phyloP scores from a whole-genome alignment of 2,797 vertebrate genomes.

The Notamacropus eugenii region DNA sequence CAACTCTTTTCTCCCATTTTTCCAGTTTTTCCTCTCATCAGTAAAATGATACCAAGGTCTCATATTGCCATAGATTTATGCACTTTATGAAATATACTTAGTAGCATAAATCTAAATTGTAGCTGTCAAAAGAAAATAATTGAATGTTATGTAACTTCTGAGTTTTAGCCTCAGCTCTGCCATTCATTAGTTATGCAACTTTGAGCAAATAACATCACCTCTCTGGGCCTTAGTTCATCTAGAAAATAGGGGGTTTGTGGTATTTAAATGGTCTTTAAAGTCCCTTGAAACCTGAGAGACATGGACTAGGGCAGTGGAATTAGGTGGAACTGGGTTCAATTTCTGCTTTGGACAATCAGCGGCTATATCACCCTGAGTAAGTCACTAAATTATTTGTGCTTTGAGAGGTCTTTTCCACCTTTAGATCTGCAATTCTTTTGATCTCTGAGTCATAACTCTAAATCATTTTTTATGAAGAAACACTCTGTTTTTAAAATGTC shows the following conservation, averaged over 20 bases:
- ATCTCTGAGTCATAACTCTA: neutral
- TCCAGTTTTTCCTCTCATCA: constrained; percentile 15
- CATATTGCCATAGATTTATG: constrained; percentile 20
- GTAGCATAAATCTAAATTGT: constrained; percentile 14
- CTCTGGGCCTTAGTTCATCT: neutral
- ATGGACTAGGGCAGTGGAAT: neutral
- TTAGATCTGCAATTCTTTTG: neutral
- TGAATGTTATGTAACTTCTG: neutral
- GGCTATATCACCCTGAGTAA: neutral
- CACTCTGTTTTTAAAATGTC: constrained; percentile 24
- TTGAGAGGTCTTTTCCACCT: neutral
- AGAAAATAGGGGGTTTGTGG: neutral
- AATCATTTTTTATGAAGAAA: neutral
- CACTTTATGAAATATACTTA: constrained; percentile 36
- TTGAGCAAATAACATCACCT: neutral
- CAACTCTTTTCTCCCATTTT: neutral
- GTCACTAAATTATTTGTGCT: neutral
- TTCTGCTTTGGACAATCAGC: neutral
- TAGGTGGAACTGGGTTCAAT: neutral
- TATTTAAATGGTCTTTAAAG: neutral
- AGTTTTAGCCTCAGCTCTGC: neutral
- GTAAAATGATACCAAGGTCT: constrained; percentile 10
- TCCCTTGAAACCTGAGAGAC: neutral
- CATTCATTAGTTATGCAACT: neutral
- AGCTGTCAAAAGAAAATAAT: constrained; percentile 44